Percentiles rank a stretch among this genome's conserved stretches.
These are phyloP conservation scores for Malurus melanocephalus DNA, from an alignment of 2,113 vertebrate species.

Conservation along the genomic window DNA sequence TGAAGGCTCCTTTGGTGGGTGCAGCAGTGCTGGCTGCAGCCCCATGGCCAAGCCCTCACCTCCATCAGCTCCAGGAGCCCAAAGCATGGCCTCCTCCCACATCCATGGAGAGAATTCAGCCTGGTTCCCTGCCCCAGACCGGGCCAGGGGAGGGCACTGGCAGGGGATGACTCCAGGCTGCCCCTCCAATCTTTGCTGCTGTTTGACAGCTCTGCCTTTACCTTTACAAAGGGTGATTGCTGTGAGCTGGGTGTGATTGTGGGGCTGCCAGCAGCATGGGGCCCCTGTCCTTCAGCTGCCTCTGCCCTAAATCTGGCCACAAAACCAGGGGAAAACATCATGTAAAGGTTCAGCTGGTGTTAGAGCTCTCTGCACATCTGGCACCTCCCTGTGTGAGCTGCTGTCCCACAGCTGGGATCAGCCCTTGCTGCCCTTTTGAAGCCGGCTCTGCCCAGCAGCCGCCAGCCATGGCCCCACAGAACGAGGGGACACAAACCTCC, in stretches of 20 bases:
- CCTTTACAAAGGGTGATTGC: neutral
- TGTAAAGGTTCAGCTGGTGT: accelerated
- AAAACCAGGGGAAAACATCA: neutral
- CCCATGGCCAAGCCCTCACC: accelerated
- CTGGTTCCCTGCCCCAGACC: accelerated
- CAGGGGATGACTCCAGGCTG: neutral
- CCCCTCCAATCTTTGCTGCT: neutral
- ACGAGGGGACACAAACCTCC: neutral
- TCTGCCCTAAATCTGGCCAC: neutral
- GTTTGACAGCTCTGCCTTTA: neutral
- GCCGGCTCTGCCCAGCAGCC: neutral
- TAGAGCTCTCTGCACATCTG: neutral
- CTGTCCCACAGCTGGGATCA: accelerated
- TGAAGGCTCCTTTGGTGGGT: neutral
- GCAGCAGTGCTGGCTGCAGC: neutral
- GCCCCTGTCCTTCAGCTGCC: neutral
- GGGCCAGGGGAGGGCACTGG: accelerated
- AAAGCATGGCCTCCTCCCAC: accelerated
- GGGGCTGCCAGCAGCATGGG: neutral
- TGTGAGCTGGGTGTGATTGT: neutral
- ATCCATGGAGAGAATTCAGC: accelerated
- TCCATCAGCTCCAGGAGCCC: neutral
- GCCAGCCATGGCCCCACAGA: accelerated
- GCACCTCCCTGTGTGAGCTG: accelerated
- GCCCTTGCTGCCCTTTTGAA: accelerated